These are phyloP conservation scores for Haliclona indistincta DNA, from an alignment of 37 sponge, comb jelly and placozoan genomes.

Conservation along the genomic window DNA sequence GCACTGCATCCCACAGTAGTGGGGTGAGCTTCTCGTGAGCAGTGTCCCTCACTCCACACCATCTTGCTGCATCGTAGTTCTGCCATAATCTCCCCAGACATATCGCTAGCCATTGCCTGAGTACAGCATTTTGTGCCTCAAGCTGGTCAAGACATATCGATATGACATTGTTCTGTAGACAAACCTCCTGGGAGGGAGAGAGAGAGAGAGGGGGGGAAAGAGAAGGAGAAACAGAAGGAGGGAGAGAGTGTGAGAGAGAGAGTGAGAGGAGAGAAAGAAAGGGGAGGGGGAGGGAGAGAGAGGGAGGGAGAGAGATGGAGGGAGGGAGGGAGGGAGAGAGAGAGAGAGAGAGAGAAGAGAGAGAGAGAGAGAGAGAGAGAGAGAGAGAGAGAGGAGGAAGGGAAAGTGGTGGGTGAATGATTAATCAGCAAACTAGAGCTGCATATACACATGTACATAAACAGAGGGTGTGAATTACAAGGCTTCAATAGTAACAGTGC, in stretches of 20 bases:
- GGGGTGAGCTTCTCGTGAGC: constrained; percentile 86
- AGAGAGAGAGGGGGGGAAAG: too few species aligned
- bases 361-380: neutral
- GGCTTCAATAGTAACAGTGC: too few species aligned
- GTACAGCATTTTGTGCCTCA: constrained; percentile 73
- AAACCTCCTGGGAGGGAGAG: constrained; percentile 45
- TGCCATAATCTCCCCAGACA: constrained; percentile 93
- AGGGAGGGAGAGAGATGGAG: too few species aligned
- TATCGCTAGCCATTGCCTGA: constrained; percentile 84
- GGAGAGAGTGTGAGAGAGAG: too few species aligned
- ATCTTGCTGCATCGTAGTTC: constrained; percentile 79
- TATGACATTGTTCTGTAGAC: constrained; percentile 65
- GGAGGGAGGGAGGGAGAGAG: neutral
- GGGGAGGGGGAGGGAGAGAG: too few species aligned
- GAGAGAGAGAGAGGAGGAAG: neutral
- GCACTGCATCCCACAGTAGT: constrained; percentile 82
- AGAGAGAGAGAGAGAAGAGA: constrained; percentile 12
- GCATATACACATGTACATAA: too few species aligned
- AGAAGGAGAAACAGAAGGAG: too few species aligned
- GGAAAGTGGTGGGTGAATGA: neutral
- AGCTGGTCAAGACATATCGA: constrained; percentile 73
- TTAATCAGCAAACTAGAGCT: too few species aligned
- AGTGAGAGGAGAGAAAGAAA: too few species aligned
- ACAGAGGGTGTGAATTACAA: too few species aligned
- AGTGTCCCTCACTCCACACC: constrained; percentile 80